Percentiles rank a stretch among this genome's conserved stretches.
phyloP scores from a whole-genome alignment of 2,797 vertebrate species.

The Manis crassicaudata region DNA sequence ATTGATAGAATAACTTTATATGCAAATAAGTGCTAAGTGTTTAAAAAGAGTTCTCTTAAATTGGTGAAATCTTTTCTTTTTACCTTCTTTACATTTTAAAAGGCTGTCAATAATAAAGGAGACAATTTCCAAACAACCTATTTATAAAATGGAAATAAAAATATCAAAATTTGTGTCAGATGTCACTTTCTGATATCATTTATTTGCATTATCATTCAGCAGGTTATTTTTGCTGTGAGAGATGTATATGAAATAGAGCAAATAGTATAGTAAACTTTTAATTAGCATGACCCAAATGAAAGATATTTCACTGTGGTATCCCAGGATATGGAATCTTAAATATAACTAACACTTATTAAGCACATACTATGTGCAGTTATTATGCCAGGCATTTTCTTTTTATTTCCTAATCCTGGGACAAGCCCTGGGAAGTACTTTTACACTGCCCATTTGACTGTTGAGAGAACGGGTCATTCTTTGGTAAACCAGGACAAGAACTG shows the following conservation, averaged over 20 bases:
- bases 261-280: neutral
- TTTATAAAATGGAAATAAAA: constrained; percentile 4
- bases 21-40: neutral
- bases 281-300: neutral
- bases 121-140: neutral
- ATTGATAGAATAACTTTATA: neutral
- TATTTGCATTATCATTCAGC: neutral
- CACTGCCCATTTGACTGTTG: neutral
- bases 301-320: neutral
- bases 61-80: neutral
- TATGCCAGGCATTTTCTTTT: neutral
- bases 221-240: neutral
- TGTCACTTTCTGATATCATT: neutral
- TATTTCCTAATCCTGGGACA: neutral
- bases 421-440: neutral
- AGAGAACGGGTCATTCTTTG: neutral
- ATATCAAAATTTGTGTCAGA: neutral
- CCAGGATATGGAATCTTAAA: neutral
- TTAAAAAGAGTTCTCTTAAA: neutral
- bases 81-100: neutral
- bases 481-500: neutral
- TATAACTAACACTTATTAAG: neutral
- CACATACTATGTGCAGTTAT: neutral
- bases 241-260: neutral
- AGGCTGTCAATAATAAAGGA: neutral